Evolutionary conservation across 2,113 vertebrate species (phyloP).

Genomic region (Gavialis gangeticus): DNA sequence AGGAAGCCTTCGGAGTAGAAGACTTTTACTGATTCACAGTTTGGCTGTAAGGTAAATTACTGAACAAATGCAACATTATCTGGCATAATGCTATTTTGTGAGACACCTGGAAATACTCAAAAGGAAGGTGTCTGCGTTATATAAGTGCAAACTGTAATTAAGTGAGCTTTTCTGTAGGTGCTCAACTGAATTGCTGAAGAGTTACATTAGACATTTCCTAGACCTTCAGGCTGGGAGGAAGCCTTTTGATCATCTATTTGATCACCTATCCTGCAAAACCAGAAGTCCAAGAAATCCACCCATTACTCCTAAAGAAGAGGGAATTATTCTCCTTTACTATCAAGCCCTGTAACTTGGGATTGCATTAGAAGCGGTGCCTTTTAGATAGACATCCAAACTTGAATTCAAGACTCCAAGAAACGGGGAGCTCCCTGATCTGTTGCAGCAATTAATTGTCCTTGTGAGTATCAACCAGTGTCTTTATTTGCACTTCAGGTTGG

Average conservation of each 20-base stretch:
- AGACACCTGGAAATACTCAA: neutral
- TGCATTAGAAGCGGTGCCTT: fast-evolving
- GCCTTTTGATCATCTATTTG: neutral
- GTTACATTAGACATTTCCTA: neutral
- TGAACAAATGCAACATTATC: neutral
- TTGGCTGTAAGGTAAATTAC: neutral
- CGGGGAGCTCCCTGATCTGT: neutral
- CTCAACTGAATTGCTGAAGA: neutral
- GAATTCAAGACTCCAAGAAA: neutral
- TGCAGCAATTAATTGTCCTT: neutral
- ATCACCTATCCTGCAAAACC: neutral
- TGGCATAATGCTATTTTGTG: neutral
- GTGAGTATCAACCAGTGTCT: neutral
- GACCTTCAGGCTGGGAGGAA: neutral
- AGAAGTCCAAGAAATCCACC: neutral
- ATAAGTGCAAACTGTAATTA: neutral
- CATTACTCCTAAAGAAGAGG: fast-evolving
- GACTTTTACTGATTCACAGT: neutral
- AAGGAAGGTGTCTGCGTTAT: neutral
- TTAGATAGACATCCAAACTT: neutral
- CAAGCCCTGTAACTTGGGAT: neutral
- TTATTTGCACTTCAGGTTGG: neutral
- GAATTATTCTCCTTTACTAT: fast-evolving
- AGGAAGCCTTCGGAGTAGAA: neutral
- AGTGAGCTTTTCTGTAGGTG: neutral